Evolutionary conservation across 1,140 invertebrate genomes (phyloP).

Genomic region (Leptinotarsa undecemlineata): DNA sequence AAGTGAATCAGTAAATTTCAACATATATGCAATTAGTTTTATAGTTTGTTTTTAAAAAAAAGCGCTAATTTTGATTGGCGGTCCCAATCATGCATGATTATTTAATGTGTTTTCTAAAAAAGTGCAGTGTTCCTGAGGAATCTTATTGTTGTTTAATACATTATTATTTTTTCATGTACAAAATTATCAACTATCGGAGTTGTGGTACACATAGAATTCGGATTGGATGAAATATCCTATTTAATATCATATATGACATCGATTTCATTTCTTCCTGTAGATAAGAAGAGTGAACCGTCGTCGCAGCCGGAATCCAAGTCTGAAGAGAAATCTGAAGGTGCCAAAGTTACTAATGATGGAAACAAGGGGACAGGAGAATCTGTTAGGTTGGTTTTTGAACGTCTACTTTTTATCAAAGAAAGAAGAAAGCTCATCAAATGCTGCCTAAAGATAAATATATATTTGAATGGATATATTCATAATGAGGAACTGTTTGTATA

Average conservation of each 20-base stretch:
- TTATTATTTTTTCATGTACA: conserved; percentile 28
- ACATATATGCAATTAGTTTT: conserved; percentile 30
- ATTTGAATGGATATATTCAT: conserved; percentile 11
- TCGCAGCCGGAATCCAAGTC: conserved; percentile 25
- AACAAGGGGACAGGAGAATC: conserved; percentile 32
- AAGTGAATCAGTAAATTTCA: not conserved
- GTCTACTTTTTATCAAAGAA: conserved; percentile 7
- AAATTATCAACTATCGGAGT: conserved; percentile 14
- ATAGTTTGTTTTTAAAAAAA: not conserved
- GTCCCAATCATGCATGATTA: not conserved
- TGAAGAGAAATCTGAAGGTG: conserved; percentile 16
- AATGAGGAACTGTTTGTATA: not conserved
- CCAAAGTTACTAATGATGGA: conserved; percentile 29
- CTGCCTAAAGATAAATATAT: conserved; percentile 16
- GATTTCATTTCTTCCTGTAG: conserved; percentile 48
- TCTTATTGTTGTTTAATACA: conserved; percentile 21
- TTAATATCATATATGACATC: conserved; percentile 41
- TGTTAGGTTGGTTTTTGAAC: conserved; percentile 43
- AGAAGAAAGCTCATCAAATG: conserved; percentile 27
- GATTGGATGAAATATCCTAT: conserved; percentile 26
- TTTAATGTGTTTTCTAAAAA: conserved; percentile 21
- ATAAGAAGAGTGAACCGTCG: conserved; percentile 41
- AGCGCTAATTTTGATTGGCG: not conserved
- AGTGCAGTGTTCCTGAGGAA: conserved; percentile 27
- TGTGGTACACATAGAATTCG: conserved; percentile 26